A percentile compares a stretch with the other conserved stretches of the same genome.
Conservation (phyloP, 2,888 invertebrate species). For the Taenaris catops region DNA sequence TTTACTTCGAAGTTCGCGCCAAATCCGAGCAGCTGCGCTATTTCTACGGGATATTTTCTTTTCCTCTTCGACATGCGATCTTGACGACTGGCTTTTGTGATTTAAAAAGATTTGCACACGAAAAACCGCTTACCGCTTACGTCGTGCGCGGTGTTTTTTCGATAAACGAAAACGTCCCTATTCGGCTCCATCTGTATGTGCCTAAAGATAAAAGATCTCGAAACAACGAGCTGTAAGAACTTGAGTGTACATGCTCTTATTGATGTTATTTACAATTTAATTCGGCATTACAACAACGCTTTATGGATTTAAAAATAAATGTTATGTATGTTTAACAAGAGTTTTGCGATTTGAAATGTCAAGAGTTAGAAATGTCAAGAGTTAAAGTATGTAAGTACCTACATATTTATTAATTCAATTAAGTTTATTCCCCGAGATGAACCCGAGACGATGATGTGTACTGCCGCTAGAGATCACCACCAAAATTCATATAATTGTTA, state of each 20-base stretch:
- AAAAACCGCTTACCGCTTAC: slow-evolving; percentile 64
- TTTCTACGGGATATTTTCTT: slow-evolving; percentile 69
- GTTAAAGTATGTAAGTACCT: too few species aligned
- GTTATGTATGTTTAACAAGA: too few species aligned
- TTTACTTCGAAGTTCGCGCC: slow-evolving; percentile 67
- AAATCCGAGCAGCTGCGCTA: slow-evolving; percentile 68
- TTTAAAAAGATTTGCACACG: slow-evolving; percentile 72
- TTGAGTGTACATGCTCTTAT: neutral
- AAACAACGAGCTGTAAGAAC: slow-evolving; percentile 12
- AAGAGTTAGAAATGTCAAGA: too few species aligned
- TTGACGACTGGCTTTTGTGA: slow-evolving; percentile 74
- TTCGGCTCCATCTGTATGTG: slow-evolving; percentile 22
- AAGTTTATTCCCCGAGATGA: too few species aligned
- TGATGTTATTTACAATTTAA: slow-evolving; percentile 1
- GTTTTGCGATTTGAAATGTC: too few species aligned
- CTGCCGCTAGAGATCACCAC: too few species aligned
- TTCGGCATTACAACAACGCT: too few species aligned
- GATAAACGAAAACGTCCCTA: slow-evolving; percentile 42
- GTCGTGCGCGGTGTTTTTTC: slow-evolving; percentile 37
- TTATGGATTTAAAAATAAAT: too few species aligned
- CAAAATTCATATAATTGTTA: too few species aligned
- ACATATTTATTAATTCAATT: too few species aligned
- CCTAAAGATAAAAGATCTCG: slow-evolving; percentile 10
- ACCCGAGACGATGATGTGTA: too few species aligned
- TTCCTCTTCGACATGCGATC: slow-evolving; percentile 68